Evolutionary conservation across 2,113 vertebrate species (phyloP).

Genomic region (Solenodon paradoxus): DNA sequence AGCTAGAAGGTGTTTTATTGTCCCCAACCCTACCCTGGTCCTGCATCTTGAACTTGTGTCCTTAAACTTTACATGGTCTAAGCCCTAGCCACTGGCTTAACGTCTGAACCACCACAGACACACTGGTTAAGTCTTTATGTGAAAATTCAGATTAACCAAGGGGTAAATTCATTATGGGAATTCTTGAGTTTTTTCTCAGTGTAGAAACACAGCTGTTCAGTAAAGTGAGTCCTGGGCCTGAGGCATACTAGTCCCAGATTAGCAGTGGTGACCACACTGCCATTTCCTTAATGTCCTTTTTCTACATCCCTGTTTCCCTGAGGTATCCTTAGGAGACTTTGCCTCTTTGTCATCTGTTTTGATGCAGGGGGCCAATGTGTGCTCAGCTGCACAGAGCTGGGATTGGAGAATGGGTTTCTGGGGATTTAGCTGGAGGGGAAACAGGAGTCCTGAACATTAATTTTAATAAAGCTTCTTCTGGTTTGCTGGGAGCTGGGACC

Average conservation of each 20-base stretch:
- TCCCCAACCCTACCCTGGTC: too few species aligned
- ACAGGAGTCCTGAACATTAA: background rate
- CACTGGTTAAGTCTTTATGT: too few species aligned
- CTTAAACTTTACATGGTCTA: too few species aligned
- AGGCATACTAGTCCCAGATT: background rate
- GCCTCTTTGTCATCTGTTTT: background rate
- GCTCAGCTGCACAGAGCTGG: background rate
- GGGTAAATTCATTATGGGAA: background rate
- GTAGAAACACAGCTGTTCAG: background rate
- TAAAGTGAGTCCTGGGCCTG: background rate
- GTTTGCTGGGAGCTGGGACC: background rate
- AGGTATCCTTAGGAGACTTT: background rate
- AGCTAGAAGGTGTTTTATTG: too few species aligned
- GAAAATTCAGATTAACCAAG: background rate
- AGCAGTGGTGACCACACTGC: background rate
- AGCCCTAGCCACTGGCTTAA: too few species aligned
- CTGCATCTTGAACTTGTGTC: too few species aligned
- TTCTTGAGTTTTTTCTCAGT: background rate
- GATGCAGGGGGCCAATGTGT: background rate
- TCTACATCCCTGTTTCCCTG: background rate
- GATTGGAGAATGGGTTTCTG: background rate
- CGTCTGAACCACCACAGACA: too few species aligned
- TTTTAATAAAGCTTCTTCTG: slow-evolving; percentile 19
- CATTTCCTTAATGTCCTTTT: background rate
- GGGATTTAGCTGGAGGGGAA: background rate